Evolutionary conservation across 2,888 invertebrate species (phyloP), one percentile per base, ranked within the genome.

Genomic region (Andricus quercusramuli): DNA sequence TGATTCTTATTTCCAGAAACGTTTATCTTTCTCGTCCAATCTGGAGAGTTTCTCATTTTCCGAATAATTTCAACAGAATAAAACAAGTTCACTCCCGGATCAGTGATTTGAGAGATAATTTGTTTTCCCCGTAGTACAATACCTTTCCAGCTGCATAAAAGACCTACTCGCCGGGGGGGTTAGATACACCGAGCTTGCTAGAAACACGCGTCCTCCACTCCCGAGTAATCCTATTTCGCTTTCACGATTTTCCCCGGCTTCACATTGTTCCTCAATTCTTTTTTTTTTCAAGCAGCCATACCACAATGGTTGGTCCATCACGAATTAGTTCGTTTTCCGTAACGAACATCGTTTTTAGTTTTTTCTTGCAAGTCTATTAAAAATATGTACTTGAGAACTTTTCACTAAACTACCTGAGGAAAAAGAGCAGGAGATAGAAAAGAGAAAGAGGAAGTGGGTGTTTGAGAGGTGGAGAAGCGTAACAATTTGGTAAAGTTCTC

Each of bases 401-500:
- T 47, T 20, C 29, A 32, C 51, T 20, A 62, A 62, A 62, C 15
- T 62, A 13, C 20, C 25, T 2, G 9, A 47, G 47, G 20, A 47
- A 47, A 47, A 70, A 29, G 37, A 4, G 17, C 29, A 51, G 20
- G 20, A 11, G 11, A 25, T 70, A 51, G 51, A 51, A 56, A 74
- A 59, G n/a, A n/a, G 17, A 56, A 74, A 74, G n/a, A 32, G 17
- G 47, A 9, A 68, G 25, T 64, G 15, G 20, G 56, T 74, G 56
- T 25, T 44, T 47, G 11, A 70, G 32, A 56, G 32, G 47, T 51
- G 32, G 25, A 51, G 51, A 74, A 74, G 56, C 32, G 74, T 74
- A 59, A 74, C 74, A 74, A 37, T 74, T 74, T 59, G 56, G 32
- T 74, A 74, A 74, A 74, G 56, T 74, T 74, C 74, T 37, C 56